Percentiles rank a stretch among this genome's conserved stretches.
phyloP scores from a whole-genome alignment of 2,888 invertebrate species.

The Parascotia fuliginaria region DNA sequence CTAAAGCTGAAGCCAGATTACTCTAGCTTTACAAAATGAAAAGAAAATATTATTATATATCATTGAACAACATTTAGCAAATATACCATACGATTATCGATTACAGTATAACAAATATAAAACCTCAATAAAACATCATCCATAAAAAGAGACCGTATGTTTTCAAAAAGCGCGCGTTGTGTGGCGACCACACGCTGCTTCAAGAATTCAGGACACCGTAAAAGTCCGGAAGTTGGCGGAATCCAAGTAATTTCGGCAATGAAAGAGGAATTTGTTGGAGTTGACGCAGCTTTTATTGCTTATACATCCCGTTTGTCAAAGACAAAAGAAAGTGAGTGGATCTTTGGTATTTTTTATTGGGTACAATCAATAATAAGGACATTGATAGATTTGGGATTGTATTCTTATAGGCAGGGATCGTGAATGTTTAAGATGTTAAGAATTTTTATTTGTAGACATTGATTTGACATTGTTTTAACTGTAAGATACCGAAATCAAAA shows the following conservation, averaged over 20 bases:
- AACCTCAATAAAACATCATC: conserved; percentile 29
- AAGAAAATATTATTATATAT: too few species aligned
- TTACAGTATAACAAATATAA: conserved; percentile 15
- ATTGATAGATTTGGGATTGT: conserved; percentile 11
- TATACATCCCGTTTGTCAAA: conserved; percentile 60
- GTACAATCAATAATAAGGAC: conserved; percentile 6
- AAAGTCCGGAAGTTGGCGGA: conserved; percentile 69
- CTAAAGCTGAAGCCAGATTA: too few species aligned
- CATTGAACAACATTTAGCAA: too few species aligned
- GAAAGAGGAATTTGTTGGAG: conserved; percentile 58
- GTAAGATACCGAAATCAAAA: too few species aligned
- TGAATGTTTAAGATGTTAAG: too few species aligned
- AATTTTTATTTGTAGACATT: too few species aligned
- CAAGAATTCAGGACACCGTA: conserved; percentile 67
- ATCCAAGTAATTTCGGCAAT: conserved; percentile 63
- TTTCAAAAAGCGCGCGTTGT: conserved; percentile 33
- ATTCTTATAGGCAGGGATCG: too few species aligned
- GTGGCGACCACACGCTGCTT: conserved; percentile 57
- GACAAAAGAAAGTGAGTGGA: conserved; percentile 38
- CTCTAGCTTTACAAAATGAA: too few species aligned
- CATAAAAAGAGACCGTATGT: conserved; percentile 41
- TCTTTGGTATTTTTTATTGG: conserved; percentile 36
- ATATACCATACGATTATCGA: too few species aligned
- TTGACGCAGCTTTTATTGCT: conserved; percentile 68
- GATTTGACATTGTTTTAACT: too few species aligned